These are phyloP conservation scores for Pachyseris speciosa DNA, from an alignment of 64 coral and sea anemone species.

Conservation along the genomic window DNA sequence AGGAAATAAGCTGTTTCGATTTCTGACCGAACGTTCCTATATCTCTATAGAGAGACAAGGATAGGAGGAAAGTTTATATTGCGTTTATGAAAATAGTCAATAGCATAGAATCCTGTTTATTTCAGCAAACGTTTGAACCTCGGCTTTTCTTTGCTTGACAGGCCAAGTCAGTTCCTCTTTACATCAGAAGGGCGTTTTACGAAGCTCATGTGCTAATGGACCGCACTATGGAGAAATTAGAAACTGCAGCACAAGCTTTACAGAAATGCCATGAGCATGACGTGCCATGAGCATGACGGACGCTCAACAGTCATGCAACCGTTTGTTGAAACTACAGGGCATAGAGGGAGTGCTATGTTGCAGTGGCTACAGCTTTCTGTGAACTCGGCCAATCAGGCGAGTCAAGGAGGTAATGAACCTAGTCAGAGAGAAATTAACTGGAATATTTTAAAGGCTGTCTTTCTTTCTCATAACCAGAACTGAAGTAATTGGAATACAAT, in stretches of 20 bases:
- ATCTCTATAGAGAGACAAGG: too few relatives aligned
- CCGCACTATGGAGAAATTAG: slow-evolving; percentile 36
- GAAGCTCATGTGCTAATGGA: slow-evolving; percentile 69
- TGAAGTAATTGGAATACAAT: too few relatives aligned
- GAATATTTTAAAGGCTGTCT: background rate
- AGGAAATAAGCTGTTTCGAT: too few relatives aligned
- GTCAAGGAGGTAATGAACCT: background rate
- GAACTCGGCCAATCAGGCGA: background rate
- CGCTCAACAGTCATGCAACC: slow-evolving; percentile 11
- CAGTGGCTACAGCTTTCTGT: background rate
- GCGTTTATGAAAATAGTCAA: too few relatives aligned
- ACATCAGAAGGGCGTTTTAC: slow-evolving; percentile 62
- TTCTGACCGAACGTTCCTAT: too few relatives aligned
- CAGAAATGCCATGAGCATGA: slow-evolving; percentile 67
- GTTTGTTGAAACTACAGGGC: background rate
- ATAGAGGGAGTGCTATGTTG: background rate
- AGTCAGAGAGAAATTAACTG: too few relatives aligned
- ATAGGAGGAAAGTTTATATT: background rate
- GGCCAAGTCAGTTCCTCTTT: slow-evolving; percentile 15
- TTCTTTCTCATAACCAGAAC: background rate
- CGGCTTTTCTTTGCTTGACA: background rate
- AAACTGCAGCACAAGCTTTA: slow-evolving; percentile 63
- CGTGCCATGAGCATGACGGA: slow-evolving; percentile 24
- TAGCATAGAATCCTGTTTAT: too few relatives aligned
- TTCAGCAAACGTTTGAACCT: too few relatives aligned